Evolutionary conservation across 2,888 invertebrate genomes (phyloP), one percentile per base, ranked within the genome.

Genomic region (Neoscelio sp.): DNA sequence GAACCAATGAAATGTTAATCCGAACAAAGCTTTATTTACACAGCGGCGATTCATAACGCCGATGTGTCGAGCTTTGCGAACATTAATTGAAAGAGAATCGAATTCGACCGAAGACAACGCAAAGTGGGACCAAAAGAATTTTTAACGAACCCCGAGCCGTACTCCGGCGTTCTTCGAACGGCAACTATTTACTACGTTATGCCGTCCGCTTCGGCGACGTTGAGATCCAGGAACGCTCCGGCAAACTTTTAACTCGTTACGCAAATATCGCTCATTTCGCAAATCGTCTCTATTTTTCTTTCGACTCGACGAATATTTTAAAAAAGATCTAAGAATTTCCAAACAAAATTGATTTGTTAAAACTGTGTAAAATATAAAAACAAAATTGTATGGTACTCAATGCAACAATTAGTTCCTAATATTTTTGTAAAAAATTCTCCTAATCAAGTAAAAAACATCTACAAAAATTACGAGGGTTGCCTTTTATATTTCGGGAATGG

Each of bases 71-170:
- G 58, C 65, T 74, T 74, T 74, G 74, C 42, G 40, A 54, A 35
- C 60, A 60, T 44, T 67, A 75, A 60, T 67, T 67, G 75, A 75
- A 75, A 75, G 75, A 75, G 75, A 75, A 67, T 75, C 60, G 60
- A 75, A 65, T 75, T 67, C 60, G 42, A 20, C 23, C 50, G 50
- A 58, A 60, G 60, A 75, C 28, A 60, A 38, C 48, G 38, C 30
- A 46, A 13, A 8, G 26, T 26, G 35, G 30, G n/a, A 20, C 67
- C 54, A 68, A 74, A 76, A 76, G 76, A 76, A 68, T 68, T 54
- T 60, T 62, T 68, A 76, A 62, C 68, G 76, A 76, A 60, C 35
- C 30, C 7, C 48, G 73, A 46, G 65, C 65, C 73, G 73, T 56
- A 64, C 64, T 42, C 33, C 64, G 73, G 48, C 44, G 30, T 30